Conservation (phyloP, 2,888 invertebrate genomes). For the Empis stercorea region DNA sequence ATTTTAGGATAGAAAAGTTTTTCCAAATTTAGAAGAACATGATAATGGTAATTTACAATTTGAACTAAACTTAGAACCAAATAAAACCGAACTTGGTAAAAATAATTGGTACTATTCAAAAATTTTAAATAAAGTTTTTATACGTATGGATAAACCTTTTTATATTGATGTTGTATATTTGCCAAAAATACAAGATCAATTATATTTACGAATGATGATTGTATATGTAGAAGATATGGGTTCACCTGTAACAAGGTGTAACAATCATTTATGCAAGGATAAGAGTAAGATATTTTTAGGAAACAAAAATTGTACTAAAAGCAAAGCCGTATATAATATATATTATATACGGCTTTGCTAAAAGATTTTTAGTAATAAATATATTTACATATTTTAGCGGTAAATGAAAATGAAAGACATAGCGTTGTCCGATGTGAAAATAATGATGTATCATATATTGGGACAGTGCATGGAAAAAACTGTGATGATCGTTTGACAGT, state of each 20-base stretch:
- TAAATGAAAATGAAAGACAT: slow-evolving; percentile 16
- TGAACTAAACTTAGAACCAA: slow-evolving; percentile 19
- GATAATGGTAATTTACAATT: slow-evolving; percentile 26
- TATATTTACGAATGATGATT: slow-evolving; percentile 43
- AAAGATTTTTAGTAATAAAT: too few species aligned
- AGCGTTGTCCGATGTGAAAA: slow-evolving; percentile 31
- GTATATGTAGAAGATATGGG: slow-evolving; percentile 51
- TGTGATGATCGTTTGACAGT: slow-evolving; percentile 49
- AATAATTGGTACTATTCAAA: slow-evolving; percentile 39
- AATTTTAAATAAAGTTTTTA: slow-evolving; percentile 44
- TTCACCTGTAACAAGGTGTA: slow-evolving; percentile 51
- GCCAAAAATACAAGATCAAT: slow-evolving; percentile 10
- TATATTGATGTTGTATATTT: slow-evolving; percentile 43
- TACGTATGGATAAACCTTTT: slow-evolving; percentile 44
- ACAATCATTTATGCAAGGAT: slow-evolving; percentile 43
- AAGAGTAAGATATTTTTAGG: slow-evolving; percentile 18
- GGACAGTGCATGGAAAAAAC: slow-evolving; percentile 31
- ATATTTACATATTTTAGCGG: slow-evolving; percentile 13
- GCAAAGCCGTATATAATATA: too few species aligned
- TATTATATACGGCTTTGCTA: too few species aligned
- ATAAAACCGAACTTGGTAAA: slow-evolving; percentile 17
- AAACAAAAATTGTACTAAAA: too few species aligned
- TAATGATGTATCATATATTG: slow-evolving; percentile 24
- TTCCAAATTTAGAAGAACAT: slow-evolving; percentile 30
- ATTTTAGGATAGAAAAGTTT: slow-evolving; percentile 6